Conservation (phyloP, 2,113 vertebrate genomes). For the Neomonachus schauinslandi region DNA sequence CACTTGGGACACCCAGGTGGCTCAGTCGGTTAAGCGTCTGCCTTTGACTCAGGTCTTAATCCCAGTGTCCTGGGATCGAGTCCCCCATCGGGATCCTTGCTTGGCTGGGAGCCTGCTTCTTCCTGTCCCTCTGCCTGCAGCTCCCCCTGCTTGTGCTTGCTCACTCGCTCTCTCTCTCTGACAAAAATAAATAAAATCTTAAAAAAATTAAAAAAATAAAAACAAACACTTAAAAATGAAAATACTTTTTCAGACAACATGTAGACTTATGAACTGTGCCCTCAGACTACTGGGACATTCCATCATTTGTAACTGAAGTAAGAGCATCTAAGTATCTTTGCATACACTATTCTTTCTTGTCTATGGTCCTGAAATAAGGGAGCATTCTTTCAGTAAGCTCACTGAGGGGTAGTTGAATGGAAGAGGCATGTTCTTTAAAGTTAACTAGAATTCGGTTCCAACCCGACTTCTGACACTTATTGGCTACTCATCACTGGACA, state of each 20-base stretch:
- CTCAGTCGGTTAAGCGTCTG: no score
- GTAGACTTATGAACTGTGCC: neutral
- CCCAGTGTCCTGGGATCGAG: no score
- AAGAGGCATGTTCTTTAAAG: neutral
- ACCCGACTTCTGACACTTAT: neutral
- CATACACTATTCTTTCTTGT: neutral
- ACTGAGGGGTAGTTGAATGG: neutral
- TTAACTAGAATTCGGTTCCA: neutral
- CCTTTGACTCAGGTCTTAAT: no score
- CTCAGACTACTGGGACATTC: neutral
- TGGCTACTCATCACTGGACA: neutral
- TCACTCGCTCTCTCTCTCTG: no score
- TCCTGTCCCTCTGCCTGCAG: no score
- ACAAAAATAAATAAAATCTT: no score
- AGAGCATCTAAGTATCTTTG: neutral
- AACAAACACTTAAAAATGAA: neutral
- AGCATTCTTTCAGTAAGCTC: neutral
- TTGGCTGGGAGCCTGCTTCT: no score
- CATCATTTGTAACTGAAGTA: neutral
- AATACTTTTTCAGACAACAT: neutral
- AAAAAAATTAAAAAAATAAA: no score
- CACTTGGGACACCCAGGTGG: no score
- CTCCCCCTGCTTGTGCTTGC: no score
- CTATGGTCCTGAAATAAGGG: neutral
- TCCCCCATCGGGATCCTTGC: no score